Base-by-base conservation (phyloP, 2,888 invertebrate genomes). In the Drosophila greeni region DNA sequence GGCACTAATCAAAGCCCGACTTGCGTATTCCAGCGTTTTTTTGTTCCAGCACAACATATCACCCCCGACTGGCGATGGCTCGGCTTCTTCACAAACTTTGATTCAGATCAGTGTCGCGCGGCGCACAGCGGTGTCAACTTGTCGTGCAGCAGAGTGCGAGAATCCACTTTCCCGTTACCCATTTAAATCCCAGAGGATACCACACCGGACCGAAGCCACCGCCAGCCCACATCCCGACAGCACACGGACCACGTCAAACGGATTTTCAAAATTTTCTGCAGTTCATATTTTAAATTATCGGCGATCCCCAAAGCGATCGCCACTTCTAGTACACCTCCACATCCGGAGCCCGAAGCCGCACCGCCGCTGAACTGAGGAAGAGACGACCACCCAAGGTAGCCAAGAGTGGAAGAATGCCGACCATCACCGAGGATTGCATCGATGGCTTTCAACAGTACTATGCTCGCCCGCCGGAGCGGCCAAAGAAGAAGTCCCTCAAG, bases 401-500 rank as follows among this genome's bases (percentile, higher is more conserved):
- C 23, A 64, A 59, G 45, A 59, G 45, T 24, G 40, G 49, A 37
- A 72, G 70, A 72, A 89, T 89, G 88, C 87, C 89, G 18, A 89
- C 89, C 52, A 87, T 88, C 51, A 89, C 89, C 58, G 89, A 89
- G 74, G 88, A 89, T 60, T 88, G 89, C 62, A 89, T 89, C 72
- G 92, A 92, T 90, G 90, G 92, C 82, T 92, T 92, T 87, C 91
- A 91, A 82, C 89, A 92, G 78, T 93, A 93, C 87, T 93, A 93
- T 86, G 88, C 91, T 61, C 90, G 91, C 82, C 92, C 93, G 76
- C 92, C 93, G 73, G 90, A 91, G 56, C 85, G 92, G 40, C 90
- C 92, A 1, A 90, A 89, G 42, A 90, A 91, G 69, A 90, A 93
- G 85, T 91, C 91, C 70, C 84, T 92, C 56, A 91, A 91, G 86